phyloP scores from a whole-genome alignment of 2,888 invertebrate genomes.

The Plagodis dolabraria region DNA sequence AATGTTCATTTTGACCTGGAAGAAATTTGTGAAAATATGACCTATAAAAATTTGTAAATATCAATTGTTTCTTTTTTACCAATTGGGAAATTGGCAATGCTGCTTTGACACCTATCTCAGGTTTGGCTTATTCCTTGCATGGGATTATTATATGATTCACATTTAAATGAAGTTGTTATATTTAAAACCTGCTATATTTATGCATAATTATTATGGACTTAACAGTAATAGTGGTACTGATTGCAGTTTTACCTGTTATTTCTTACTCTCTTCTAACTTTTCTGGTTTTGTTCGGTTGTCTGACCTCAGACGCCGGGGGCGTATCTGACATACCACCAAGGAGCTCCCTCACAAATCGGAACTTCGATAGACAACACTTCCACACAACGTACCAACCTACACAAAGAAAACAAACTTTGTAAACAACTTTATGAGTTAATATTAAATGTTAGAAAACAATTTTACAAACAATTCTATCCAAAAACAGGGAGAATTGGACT shows the following conservation, averaged over 20 bases:
- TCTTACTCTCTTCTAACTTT: constrained; percentile 69
- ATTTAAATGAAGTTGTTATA: too few species aligned
- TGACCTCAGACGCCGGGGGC: constrained; percentile 86
- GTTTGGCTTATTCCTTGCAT: too few species aligned
- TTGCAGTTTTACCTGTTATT: constrained; percentile 18
- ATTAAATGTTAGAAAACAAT: not conserved
- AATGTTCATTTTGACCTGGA: constrained; percentile 89
- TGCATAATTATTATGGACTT: not conserved
- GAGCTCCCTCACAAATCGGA: constrained; percentile 94
- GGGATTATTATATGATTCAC: too few species aligned
- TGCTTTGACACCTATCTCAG: too few species aligned
- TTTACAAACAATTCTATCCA: not conserved
- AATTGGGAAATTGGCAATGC: too few species aligned
- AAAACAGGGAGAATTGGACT: constrained; percentile 47
- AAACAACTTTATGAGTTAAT: constrained; percentile 11
- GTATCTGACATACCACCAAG: constrained; percentile 89
- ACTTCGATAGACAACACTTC: constrained; percentile 95
- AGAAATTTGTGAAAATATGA: not conserved
- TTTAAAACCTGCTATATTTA: too few species aligned
- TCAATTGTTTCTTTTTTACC: too few species aligned
- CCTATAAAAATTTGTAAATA: too few species aligned
- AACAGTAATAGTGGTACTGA: not conserved
- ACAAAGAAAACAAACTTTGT: constrained; percentile 59
- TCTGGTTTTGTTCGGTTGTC: constrained; percentile 79
- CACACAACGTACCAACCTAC: constrained; percentile 96